phyloP scores from a whole-genome alignment of 2,797 vertebrate genomes.

The Rhinoraja longicauda region DNA sequence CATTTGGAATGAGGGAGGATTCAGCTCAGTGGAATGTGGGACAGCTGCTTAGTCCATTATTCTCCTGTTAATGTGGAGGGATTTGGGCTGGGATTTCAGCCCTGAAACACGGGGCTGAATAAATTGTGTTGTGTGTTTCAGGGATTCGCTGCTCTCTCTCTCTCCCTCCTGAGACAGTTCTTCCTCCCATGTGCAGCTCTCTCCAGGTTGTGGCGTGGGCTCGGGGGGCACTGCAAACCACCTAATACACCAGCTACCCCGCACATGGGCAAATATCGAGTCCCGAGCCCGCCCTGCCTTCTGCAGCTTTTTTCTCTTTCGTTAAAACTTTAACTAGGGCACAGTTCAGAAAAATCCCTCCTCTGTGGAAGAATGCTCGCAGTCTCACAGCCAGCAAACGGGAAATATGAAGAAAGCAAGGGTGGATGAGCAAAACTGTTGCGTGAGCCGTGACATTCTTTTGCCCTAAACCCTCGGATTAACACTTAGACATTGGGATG shows the following conservation, averaged over 20 bases:
- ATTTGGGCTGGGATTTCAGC: not conserved
- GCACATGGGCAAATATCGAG: not conserved
- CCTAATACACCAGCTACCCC: not conserved
- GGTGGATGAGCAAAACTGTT: not conserved
- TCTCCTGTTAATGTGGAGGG: not conserved
- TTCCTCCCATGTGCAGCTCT: not conserved
- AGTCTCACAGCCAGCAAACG: not conserved
- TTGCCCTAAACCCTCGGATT: not conserved
- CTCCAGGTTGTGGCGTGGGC: not conserved
- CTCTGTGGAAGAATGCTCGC: not conserved
- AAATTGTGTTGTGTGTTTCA: not conserved
- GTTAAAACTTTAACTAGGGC: not conserved
- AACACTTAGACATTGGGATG: not conserved
- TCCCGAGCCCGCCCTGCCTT: not conserved
- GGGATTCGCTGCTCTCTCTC: not conserved
- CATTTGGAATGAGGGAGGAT: not conserved
- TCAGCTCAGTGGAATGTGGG: not conserved
- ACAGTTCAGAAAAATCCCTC: slow-evolving; percentile 1
- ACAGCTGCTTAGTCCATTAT: not conserved
- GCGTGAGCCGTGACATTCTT: not conserved
- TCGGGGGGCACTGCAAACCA: not conserved
- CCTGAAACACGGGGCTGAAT: too few species aligned
- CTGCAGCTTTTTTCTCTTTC: not conserved
- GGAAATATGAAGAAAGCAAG: not conserved
- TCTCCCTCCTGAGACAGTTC: not conserved